phyloP scores from a whole-genome alignment of 2,113 vertebrate genomes.

The Scatophagus argus region DNA sequence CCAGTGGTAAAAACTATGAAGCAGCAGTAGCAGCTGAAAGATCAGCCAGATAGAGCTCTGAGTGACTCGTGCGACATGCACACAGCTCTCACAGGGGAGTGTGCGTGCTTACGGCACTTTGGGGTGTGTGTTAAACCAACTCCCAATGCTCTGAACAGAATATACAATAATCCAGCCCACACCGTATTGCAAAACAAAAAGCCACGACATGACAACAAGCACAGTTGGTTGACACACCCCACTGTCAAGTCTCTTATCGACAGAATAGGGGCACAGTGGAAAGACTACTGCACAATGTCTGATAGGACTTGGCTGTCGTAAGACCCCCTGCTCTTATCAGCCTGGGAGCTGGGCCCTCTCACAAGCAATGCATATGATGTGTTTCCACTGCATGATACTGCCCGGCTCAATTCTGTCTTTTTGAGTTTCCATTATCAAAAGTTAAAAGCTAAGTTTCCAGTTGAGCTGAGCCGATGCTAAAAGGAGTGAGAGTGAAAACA shows the following conservation, averaged over 20 bases:
- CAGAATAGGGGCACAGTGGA: slow-evolving; percentile 67
- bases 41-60: neutral
- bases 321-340: slow-evolving; percentile 73
- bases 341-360: slow-evolving; percentile 56
- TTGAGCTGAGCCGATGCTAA: too few relatives aligned
- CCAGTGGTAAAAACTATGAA: neutral
- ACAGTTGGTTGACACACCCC: slow-evolving; percentile 65
- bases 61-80: neutral
- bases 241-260: slow-evolving; percentile 75
- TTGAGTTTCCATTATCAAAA: too few relatives aligned
- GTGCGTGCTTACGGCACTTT: neutral
- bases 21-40: neutral
- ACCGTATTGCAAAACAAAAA: slow-evolving; percentile 29
- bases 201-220: slow-evolving; percentile 27
- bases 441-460: too few relatives aligned
- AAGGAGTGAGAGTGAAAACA: too few relatives aligned
- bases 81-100: neutral
- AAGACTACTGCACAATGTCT: slow-evolving; percentile 72
- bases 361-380: slow-evolving; percentile 40
- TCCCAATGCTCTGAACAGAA: slow-evolving; percentile 6
- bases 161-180: neutral
- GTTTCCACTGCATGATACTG: too few relatives aligned
- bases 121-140: neutral
- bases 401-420: too few relatives aligned
- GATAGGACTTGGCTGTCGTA: slow-evolving; percentile 73